A percentile compares a stretch with the other conserved stretches of the same genome.
These are phyloP conservation scores for Lerema accius DNA, from an alignment of 1,140 invertebrate genomes.

Conservation along the genomic window DNA sequence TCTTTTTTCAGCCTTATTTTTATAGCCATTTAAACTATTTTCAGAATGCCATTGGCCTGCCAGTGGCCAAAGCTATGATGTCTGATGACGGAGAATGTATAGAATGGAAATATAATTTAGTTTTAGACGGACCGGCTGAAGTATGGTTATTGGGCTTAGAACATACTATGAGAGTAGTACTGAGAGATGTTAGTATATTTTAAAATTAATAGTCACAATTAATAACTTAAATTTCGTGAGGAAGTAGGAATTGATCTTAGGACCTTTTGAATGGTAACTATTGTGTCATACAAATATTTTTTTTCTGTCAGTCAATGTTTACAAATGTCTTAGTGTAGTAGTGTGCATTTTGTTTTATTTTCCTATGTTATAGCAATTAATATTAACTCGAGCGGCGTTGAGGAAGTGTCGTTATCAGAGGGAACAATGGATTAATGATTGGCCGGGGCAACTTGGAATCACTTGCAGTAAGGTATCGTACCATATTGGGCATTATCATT, in stretches of 20 bases:
- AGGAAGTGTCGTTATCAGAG: conserved; percentile 87
- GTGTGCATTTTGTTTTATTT: too few relatives aligned
- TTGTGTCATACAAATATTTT: too few relatives aligned
- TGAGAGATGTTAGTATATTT: conserved; percentile 82
- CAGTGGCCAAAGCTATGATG: conserved; percentile 88
- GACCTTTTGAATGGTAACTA: too few relatives aligned
- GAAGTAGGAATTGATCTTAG: too few relatives aligned
- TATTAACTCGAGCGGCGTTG: conserved; percentile 82
- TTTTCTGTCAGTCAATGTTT: too few relatives aligned
- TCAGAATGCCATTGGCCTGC: too few relatives aligned
- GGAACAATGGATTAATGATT: conserved; percentile 89
- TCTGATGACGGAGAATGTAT: conserved; percentile 92
- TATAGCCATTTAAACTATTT: too few relatives aligned
- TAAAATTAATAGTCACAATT: too few relatives aligned
- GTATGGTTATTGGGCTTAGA: conserved; percentile 89
- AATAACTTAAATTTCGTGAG: too few relatives aligned
- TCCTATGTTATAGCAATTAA: conserved; percentile 68
- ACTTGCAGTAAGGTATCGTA: conserved; percentile 86
- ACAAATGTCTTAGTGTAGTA: too few relatives aligned
- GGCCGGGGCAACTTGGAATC: conserved; percentile 89
- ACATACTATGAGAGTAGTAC: conserved; percentile 84
- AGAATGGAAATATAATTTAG: conserved; percentile 86
- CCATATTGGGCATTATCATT: too few relatives aligned
- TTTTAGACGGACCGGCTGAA: conserved; percentile 91
- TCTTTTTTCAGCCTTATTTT: too few relatives aligned